A percentile compares a stretch with the other conserved stretches of the same genome.
phyloP scores from a whole-genome alignment of 2,888 invertebrate genomes.

The Microplitis manilae region DNA sequence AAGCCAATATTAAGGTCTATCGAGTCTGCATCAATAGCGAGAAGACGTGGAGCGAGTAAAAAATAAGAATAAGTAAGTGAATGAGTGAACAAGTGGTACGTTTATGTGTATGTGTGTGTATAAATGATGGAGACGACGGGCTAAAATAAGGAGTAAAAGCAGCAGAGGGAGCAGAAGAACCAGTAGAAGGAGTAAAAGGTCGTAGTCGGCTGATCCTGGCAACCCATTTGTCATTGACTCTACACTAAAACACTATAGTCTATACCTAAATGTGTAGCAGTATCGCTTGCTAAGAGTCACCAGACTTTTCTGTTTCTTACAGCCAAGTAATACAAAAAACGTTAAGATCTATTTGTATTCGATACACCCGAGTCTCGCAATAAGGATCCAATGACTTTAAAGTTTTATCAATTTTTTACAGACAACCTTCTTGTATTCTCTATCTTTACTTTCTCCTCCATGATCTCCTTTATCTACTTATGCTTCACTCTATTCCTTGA shows the following conservation, averaged over 20 bases:
- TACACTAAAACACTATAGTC: conserved; percentile 12
- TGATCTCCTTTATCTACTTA: no score
- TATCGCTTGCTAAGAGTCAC: conserved; percentile 9
- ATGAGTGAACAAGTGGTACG: background rate
- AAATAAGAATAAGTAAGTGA: background rate
- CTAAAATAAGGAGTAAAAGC: background rate
- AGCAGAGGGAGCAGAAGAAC: conserved; percentile 4
- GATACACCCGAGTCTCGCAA: conserved; percentile 32
- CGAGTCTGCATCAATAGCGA: conserved; percentile 42
- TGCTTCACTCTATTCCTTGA: no score
- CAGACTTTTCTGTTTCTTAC: conserved; percentile 50
- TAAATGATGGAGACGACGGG: conserved; percentile 45
- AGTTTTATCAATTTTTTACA: conserved; percentile 36
- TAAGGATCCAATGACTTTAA: conserved; percentile 25
- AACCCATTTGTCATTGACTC: conserved; percentile 63
- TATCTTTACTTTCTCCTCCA: background rate
- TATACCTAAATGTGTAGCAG: conserved; percentile 29
- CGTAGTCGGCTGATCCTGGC: conserved; percentile 61
- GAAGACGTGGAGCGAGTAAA: background rate
- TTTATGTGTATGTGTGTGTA: conserved; percentile 41
- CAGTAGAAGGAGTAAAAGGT: conserved; percentile 41
- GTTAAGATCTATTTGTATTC: conserved; percentile 57
- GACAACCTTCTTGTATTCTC: background rate
- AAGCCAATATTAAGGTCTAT: conserved; percentile 58
- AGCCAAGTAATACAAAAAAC: conserved; percentile 50